phyloP scores from a whole-genome alignment of 1,140 invertebrate species.

The Planococcus citri region DNA sequence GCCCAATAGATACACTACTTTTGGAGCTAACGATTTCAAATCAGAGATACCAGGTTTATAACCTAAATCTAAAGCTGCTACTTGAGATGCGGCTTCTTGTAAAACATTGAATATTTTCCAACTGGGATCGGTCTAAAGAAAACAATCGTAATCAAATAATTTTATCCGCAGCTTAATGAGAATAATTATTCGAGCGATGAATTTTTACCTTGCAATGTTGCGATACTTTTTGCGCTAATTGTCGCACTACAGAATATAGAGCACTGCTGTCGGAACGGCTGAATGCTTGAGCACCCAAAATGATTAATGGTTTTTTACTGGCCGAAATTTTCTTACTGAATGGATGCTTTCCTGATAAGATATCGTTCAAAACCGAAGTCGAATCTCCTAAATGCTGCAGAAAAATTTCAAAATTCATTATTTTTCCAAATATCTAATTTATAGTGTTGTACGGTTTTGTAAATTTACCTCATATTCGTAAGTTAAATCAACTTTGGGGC shows the following conservation, averaged over 20 bases:
- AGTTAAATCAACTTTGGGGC: slow-evolving; percentile 82
- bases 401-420: background rate
- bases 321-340: slow-evolving; percentile 56
- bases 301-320: slow-evolving; percentile 82
- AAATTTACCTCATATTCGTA: slow-evolving; percentile 72
- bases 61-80: slow-evolving; percentile 90
- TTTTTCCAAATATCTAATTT: too few species aligned
- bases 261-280: slow-evolving; percentile 64
- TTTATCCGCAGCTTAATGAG: too few species aligned
- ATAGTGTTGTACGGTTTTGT: too few species aligned
- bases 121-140: slow-evolving; percentile 31
- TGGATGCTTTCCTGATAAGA: slow-evolving; percentile 60
- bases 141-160: slow-evolving; percentile 11
- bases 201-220: slow-evolving; percentile 37
- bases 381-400: slow-evolving; percentile 70
- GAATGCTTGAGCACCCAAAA: slow-evolving; percentile 76
- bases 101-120: slow-evolving; percentile 83
- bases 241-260: slow-evolving; percentile 59
- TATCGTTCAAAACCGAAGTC: slow-evolving; percentile 52
- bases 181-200: slow-evolving; percentile 24
- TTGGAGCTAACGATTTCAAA: slow-evolving; percentile 54
- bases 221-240: slow-evolving; percentile 47
- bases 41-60: slow-evolving; percentile 67
- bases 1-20: slow-evolving; percentile 80
- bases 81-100: slow-evolving; percentile 82